Evolutionary conservation across 2,797 vertebrate species (phyloP), one percentile per base, ranked within the genome.

Genomic region (Chanos chanos): DNA sequence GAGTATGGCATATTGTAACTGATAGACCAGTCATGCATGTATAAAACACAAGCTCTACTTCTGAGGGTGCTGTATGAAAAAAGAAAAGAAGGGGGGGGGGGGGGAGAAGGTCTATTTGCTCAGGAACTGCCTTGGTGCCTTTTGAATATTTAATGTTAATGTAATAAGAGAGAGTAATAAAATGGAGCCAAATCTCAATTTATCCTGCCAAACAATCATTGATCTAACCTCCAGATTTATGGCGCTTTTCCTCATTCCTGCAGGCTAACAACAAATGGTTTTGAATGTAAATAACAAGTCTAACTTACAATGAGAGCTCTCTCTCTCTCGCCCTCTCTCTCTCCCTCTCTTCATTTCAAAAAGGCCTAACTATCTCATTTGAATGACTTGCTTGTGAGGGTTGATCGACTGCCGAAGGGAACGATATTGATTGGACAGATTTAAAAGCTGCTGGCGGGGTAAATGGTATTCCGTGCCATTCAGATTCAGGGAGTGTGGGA

Each of bases 311-410:
- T 53, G 64, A 77, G 66, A 68, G 72, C n/a, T n/a, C n/a, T n/a
- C n/a, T n/a, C n/a, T n/a, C n/a, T n/a, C n/a, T n/a, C n/a, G n/a
- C n/a, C n/a, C n/a, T 65, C 77, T 75, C 62, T 27, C 18, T 75
- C 66, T 34, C 36, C 68, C 70, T 73, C 84, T 84, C 81, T 79
- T 87, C 78, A 83, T 83, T 83, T 75, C 71, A 70, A 66, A 70
- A 48, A 79, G 71, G 74, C 77, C 83, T 82, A 83, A 82, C 78
- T 74, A 63, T 85, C 80, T 84, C 71, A 82, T 86, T 83, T 89
- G 82, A 90, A 88, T 89, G 84, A 88, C 84, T 89, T 86, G 86
- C 81, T 78, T 58, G 68, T 71, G 70, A 67, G 71, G 80, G 82
- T 83, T 85, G 86, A 81, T 70, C 72, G 76, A 82, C 72, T 76